These are phyloP conservation scores for Romanogobio albipinnatus DNA, from an alignment of 2,113 vertebrate genomes.

Conservation along the genomic window DNA sequence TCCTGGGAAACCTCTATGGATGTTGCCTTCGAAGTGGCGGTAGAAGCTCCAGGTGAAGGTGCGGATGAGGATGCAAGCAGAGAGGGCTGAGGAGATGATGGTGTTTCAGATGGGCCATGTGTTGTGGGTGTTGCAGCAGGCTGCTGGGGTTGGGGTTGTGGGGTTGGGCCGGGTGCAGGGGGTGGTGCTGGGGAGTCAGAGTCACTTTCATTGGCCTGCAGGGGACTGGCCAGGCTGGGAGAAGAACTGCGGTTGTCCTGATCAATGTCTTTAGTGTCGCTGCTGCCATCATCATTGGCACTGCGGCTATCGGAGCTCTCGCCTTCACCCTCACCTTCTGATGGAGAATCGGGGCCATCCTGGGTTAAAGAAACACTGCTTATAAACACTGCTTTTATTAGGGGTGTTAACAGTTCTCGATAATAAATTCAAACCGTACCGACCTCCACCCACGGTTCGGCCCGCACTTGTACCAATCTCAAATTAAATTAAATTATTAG, in stretches of 20 bases:
- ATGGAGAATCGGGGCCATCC: constrained; percentile 90
- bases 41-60: constrained; percentile 53
- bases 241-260: constrained; percentile 99
- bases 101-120: constrained; percentile 22
- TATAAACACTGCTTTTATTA: background rate
- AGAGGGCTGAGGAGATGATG: constrained; percentile 47
- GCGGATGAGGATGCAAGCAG: constrained; percentile 44
- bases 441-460: too few relatives aligned
- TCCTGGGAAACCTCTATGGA: constrained; percentile 69
- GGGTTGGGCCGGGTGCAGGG: constrained; percentile 60
- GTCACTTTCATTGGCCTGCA: constrained; percentile 96
- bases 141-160: constrained; percentile 62
- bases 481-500: too few relatives aligned
- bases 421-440: too few relatives aligned
- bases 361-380: constrained; percentile 56
- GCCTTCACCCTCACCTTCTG: constrained; percentile 81
- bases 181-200: constrained; percentile 88
- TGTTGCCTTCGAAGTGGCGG: constrained; percentile 33
- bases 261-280: constrained; percentile 98
- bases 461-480: too few relatives aligned
- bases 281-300: constrained; percentile 95
- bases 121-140: constrained; percentile 15
- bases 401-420: too few relatives aligned
- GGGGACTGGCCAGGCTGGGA: constrained; percentile 95
- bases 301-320: constrained; percentile 97